Percentiles rank a stretch among this genome's conserved stretches.
phyloP scores from a whole-genome alignment of 2,113 vertebrate species.

The Gymnorhina tibicen region DNA sequence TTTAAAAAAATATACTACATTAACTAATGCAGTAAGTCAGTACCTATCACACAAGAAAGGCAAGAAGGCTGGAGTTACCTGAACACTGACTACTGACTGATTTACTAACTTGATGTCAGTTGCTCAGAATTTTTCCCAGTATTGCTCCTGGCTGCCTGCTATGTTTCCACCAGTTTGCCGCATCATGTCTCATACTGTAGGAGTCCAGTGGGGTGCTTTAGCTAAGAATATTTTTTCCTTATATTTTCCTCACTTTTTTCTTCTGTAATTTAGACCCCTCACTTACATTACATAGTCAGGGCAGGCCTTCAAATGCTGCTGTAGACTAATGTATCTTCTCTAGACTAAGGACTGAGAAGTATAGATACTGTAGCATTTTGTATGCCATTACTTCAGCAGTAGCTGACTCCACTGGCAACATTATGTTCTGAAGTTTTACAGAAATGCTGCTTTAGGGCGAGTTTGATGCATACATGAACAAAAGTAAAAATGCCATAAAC shows the following conservation, averaged over 20 bases:
- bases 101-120: not conserved
- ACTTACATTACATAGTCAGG: not conserved
- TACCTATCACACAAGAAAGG: not conserved
- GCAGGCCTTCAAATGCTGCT: not conserved
- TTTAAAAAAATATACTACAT: not conserved
- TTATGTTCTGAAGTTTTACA: not conserved
- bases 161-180: not conserved
- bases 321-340: not conserved
- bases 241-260: not conserved
- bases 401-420: not conserved
- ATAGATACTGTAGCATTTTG: not conserved
- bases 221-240: not conserved
- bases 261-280: not conserved
- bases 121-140: not conserved
- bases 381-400: not conserved
- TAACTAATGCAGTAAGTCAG: not conserved
- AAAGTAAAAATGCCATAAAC: not conserved
- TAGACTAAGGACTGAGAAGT: not conserved
- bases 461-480: not conserved
- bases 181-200: accelerated
- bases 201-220: not conserved
- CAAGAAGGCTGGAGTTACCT: not conserved
- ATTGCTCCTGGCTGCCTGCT: not conserved
- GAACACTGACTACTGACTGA: not conserved
- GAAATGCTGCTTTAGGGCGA: not conserved